Conservation (phyloP, 2,888 invertebrate species). For the Leucophora obtusa region DNA sequence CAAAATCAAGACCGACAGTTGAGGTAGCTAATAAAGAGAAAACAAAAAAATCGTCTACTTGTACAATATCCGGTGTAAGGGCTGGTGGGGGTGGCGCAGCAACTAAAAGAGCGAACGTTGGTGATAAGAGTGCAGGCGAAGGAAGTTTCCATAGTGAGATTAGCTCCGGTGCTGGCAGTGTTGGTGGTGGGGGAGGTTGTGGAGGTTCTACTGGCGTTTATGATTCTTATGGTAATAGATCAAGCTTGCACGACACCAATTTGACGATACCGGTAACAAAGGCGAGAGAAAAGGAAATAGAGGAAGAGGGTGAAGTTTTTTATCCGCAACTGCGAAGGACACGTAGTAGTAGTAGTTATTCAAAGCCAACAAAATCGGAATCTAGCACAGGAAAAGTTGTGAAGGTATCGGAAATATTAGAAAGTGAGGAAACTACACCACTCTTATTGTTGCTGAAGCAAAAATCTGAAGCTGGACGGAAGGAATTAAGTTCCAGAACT, state of each 20-base stretch:
- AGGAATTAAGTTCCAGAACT: conserved; percentile 39
- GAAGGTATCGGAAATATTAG: conserved; percentile 32
- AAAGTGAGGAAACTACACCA: conserved; percentile 35
- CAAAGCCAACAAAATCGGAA: conserved; percentile 59
- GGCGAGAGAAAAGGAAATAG: not conserved
- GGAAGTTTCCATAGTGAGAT: conserved; percentile 56
- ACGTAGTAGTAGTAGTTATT: conserved; percentile 68
- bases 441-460: conserved; percentile 28
- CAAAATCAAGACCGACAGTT: not conserved
- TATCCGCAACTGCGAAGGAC: conserved; percentile 58
- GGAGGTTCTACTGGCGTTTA: conserved; percentile 18
- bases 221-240: conserved; percentile 12
- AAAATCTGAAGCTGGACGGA: conserved; percentile 6
- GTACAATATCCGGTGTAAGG: not conserved
- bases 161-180: not conserved
- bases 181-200: conserved; percentile 45
- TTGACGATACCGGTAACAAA: conserved; percentile 12
- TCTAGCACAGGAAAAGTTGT: not conserved
- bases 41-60: not conserved
- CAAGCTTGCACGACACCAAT: not conserved
- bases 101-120: conserved; percentile 65
- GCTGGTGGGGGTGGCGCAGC: not conserved
- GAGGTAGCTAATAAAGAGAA: not conserved
- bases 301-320: not conserved
- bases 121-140: conserved; percentile 66